A percentile compares a stretch with the other conserved stretches of the same genome.
phyloP scores from a whole-genome alignment of 1,140 invertebrate species.

The Planococcus citri region DNA sequence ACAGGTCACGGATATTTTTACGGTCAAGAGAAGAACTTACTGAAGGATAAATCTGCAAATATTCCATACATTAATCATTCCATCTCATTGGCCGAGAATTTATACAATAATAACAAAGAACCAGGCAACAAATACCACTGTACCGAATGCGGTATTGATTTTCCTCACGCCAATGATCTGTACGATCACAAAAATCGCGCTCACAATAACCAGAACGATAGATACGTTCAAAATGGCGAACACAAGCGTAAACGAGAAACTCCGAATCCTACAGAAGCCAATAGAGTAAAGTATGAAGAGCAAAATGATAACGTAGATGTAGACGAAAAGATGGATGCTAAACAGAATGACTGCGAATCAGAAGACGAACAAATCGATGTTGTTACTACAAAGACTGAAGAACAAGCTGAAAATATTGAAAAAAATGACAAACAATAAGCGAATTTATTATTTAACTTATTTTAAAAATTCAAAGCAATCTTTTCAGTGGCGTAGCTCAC shows the following conservation, averaged over 20 bases:
- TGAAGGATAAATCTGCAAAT: background rate
- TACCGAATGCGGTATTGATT: background rate
- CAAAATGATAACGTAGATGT: background rate
- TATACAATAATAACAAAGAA: slow-evolving; percentile 8
- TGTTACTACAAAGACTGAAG: background rate
- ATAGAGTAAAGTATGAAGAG: background rate
- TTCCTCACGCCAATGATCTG: background rate
- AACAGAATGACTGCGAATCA: slow-evolving; percentile 11
- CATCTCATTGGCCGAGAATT: background rate
- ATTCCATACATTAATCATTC: background rate
- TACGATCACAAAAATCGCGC: background rate
- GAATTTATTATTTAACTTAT: too few species aligned
- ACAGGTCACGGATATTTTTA: background rate
- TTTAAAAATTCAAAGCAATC: too few species aligned
- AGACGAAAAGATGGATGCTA: background rate
- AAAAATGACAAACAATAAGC: background rate
- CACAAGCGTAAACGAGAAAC: background rate
- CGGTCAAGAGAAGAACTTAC: background rate
- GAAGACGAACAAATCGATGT: slow-evolving; percentile 9
- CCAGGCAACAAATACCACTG: slow-evolving; percentile 1
- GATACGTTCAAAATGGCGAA: slow-evolving; percentile 2
- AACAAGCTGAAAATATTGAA: background rate
- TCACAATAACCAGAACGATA: background rate
- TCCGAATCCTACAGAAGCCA: background rate
- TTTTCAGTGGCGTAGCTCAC: too few species aligned